Evolutionary conservation across 2,113 vertebrate species (phyloP), one percentile per base, ranked within the genome.

Genomic region (Alethe castanea): DNA sequence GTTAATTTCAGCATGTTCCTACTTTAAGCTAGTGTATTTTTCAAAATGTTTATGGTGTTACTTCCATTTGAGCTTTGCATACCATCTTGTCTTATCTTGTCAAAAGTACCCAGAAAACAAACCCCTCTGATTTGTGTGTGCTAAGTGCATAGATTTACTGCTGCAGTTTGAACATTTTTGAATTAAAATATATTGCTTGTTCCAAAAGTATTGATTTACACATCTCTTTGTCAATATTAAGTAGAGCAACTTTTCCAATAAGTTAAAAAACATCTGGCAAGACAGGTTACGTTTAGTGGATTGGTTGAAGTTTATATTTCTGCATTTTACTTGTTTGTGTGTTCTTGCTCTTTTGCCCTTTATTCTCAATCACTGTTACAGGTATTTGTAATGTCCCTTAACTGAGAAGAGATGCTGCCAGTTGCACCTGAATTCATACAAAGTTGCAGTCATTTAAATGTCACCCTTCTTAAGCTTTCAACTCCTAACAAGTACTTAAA

Each of bases 111-210:
- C 90, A 93, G 64, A 82, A 85, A 95, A 74, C 91, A 97, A 95
- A 96, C 69, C 73, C 90, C 50, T 84, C 95, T 97, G 97, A 97
- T 98, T 97, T 97, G 95, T 98, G 92, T 97, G 95, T 97, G 93
- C 98, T 98, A 98, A 98, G 97, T 97, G 97, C 98, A 98, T 99
- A 98, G 99, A 99, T 99, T 99, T 99, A 98, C 98, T 99, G 98
- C 98, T 98, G 97, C 97, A 98, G 98, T 98, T 98, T 98, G 98
- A 99, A 98, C 98, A 98, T 98, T 98, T 98, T 99, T 98, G 99
- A 99, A 99, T 99, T 99, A 99, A 99, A 99, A 99, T 99, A 99
- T 99, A 99, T 99, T 98, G 97, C 99, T 98, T 98, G 98, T 99
- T 99, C 98, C 98, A 98, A 98, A 98, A 98, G 97, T 99, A 99